phyloP scores from a whole-genome alignment of 2,113 vertebrate species.

The Neopipo cinnamomea region DNA sequence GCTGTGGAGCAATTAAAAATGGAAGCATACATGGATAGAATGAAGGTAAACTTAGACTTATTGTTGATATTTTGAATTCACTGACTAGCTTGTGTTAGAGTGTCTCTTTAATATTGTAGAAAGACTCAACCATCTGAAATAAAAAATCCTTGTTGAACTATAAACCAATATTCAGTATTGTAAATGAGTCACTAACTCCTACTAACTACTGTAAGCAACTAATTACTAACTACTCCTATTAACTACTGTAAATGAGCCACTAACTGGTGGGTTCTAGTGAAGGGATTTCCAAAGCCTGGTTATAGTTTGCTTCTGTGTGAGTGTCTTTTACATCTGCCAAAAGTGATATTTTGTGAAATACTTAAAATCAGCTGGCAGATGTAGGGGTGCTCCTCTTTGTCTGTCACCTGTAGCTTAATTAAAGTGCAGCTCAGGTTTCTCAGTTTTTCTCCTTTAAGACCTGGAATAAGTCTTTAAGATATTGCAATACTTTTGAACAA shows the following conservation, averaged over 20 bases:
- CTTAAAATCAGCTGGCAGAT: not conserved
- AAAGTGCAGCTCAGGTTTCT: not conserved
- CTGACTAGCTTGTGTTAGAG: not conserved
- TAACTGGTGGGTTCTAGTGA: not conserved
- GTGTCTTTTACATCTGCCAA: not conserved
- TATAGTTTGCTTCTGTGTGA: not conserved
- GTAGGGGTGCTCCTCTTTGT: not conserved
- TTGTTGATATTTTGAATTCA: not conserved
- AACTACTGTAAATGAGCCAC: no score
- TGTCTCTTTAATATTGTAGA: not conserved
- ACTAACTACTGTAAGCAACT: no score
- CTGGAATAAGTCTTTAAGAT: not conserved
- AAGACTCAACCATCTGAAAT: not conserved
- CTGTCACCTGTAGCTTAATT: not conserved
- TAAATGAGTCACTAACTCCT: no score
- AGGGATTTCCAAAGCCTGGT: not conserved
- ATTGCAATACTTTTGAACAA: not conserved
- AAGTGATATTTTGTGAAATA: not conserved
- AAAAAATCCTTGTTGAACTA: not conserved
- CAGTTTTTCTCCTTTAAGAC: not conserved
- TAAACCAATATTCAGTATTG: not conserved
- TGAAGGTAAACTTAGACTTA: constrained; percentile 82
- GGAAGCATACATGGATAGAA: constrained; percentile 98
- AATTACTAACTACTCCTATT: no score
- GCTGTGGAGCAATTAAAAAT: constrained; percentile 98